Conservation (phyloP, 1,140 invertebrate genomes). For the Sitobion miscanthi region DNA sequence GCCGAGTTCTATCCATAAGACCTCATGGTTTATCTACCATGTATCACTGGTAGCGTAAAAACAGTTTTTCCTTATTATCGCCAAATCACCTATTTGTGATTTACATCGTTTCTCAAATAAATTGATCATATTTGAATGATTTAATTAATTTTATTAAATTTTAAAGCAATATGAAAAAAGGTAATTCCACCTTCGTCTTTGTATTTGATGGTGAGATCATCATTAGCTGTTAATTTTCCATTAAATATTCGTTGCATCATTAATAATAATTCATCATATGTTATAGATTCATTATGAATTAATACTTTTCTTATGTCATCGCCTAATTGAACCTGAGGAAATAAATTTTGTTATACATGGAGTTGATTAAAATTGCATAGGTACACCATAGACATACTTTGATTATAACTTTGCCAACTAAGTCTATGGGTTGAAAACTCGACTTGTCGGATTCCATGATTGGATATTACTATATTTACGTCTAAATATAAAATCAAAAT, state of each 20-base stretch:
- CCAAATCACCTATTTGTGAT: no score
- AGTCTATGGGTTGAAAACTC: slow-evolving; percentile 60
- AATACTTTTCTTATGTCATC: slow-evolving; percentile 77
- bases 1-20: no score
- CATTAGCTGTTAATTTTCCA: slow-evolving; percentile 70
- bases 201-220: slow-evolving; percentile 78
- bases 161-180: neutral
- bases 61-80: no score
- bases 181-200: slow-evolving; percentile 72
- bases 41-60: no score
- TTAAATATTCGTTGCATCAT: slow-evolving; percentile 81
- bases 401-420: slow-evolving; percentile 61
- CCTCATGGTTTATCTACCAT: no score
- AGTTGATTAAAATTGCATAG: neutral
- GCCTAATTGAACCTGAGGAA: slow-evolving; percentile 70
- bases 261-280: slow-evolving; percentile 77
- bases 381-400: slow-evolving; percentile 57
- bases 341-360: neutral
- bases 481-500: neutral
- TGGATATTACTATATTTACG: neutral
- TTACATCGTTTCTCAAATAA: no score
- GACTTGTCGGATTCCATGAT: slow-evolving; percentile 57
- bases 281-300: slow-evolving; percentile 80
- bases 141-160: neutral
- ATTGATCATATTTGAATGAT: neutral